Evolutionary conservation across 2,888 invertebrate genomes (phyloP), one percentile per base, ranked within the genome.

Genomic region (Aleiodes testaceus): DNA sequence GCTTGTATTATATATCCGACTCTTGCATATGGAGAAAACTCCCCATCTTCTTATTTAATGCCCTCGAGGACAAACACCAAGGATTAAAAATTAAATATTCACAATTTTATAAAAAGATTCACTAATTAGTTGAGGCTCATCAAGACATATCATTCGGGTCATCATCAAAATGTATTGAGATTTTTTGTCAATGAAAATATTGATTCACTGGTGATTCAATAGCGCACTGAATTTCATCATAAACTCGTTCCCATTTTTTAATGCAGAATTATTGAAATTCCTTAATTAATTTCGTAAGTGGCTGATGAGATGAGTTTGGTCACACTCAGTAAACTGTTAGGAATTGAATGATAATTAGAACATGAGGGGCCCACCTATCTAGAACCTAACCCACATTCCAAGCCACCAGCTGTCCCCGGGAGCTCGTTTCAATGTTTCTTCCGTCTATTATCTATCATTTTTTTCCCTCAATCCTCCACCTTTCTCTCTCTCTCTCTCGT

Each of bases 301-400:
- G 44, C 7, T 79, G 80, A 50, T 52, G 20, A 18, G 30, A 61
- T 16, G 18, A 42, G 16, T 61, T 18, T 12, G 6, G 36, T 79
- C 80, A 80, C 81, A 75, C 81, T 77, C 73, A 78, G 79, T 80
- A 81, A 81, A 86, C 85, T 84, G 85, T 86, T 86, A 86, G 78
- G 82, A 83, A 86, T 86, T 84, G 85, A 85, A 85, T 86, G 83
- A 84, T 86, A 86, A 86, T 86, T 86, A 84, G 84, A 85, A 82
- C 83, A 71, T 44, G 16, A 45, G 61, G 26, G 80, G 81, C 79
- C 74, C 78, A 79, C 78, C 79, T 80, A 79, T 76, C 36, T 6
- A 59, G 68, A 78, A 79, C 81, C 82, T 82, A 83, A 83, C 83
- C 82, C 83, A 83, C 82, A 83, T 83, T 82, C 83, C 84, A 80